Base-by-base conservation (phyloP, 2,113 vertebrate species). In the Corvus moneduloides region DNA sequence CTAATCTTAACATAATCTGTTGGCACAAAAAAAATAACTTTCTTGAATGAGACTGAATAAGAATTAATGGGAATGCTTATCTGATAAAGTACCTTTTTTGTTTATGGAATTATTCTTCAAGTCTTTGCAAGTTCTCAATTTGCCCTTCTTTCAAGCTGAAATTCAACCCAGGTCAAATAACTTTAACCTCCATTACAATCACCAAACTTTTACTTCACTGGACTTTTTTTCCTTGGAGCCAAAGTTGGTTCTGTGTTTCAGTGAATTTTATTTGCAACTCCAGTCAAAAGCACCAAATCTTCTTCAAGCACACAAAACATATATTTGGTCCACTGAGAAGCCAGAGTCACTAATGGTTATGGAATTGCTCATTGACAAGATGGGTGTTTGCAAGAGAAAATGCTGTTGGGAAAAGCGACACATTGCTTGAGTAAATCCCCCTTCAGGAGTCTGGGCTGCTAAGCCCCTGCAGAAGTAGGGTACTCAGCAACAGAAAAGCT, bases 401-500 rank as follows among this genome's bases (percentile, higher is more conserved):
- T 7, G 3, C 62, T 93, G 10, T 20, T 82, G 73, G 51, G 67
- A 59, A 80, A 96, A 96, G 77, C 14, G 20, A 54, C 56, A 21
- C 11, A 6, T 93, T 95, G 64, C 64, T 56, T 76, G 66, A 79
- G 51, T 83, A 95, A 84, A 86, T 82, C 41, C 59, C 81, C 46
- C 81, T 85, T 73, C 71, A 71, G 84, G 67, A 86, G 62, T 39
- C 41, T 22, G 30, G 84, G 82, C 85, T 97, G 90, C 84, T 85
- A 87, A 81, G 69, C 63, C 94, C 84, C 87, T 56, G 56, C 54
- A 74, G 84, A 96, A 96, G 55, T 56, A 75, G 73, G 81, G 72
- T 89, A 86, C 72, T 90, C 75, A 23, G 58, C 27, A 44, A 76
- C 7, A 93, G 87, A 83, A 55, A 23, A 93, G 80, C 56, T 71